These are phyloP conservation scores for Perca schrenkii DNA, from an alignment of 2,113 vertebrate genomes.

Conservation along the genomic window DNA sequence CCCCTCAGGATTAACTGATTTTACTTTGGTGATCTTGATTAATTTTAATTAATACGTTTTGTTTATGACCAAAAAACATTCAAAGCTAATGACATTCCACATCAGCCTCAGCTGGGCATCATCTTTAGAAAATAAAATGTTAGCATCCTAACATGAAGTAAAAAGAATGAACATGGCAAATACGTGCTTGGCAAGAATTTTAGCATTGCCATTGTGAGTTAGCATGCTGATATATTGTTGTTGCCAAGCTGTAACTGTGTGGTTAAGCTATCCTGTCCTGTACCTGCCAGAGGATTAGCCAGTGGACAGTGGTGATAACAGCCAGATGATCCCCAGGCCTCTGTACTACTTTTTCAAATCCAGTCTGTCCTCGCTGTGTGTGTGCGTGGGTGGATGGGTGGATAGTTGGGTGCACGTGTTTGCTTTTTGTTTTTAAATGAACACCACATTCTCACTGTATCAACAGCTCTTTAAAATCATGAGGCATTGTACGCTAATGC, in stretches of 20 bases:
- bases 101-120: not conserved
- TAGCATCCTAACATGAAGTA: not conserved
- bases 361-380: not conserved
- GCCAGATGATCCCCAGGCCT: constrained; percentile 51
- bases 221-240: constrained; percentile 1
- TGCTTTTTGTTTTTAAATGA: constrained; percentile 1
- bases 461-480: constrained; percentile 29
- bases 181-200: not conserved
- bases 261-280: constrained; percentile 34
- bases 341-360: constrained; percentile 22
- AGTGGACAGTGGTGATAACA: constrained; percentile 63
- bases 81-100: not conserved
- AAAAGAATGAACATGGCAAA: not conserved
- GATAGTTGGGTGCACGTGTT: not conserved
- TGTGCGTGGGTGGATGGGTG: not conserved
- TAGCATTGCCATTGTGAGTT: not conserved
- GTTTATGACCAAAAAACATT: not conserved
- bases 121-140: not conserved
- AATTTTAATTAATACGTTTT: not conserved
- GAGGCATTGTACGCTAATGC: not conserved
- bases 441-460: constrained; percentile 10
- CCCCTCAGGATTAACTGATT: not conserved
- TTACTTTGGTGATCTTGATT: not conserved
- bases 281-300: constrained; percentile 64
- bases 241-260: constrained; percentile 25